A percentile compares a stretch with the other conserved stretches of the same genome.
phyloP scores from a whole-genome alignment of 2,888 invertebrate genomes.

The Bombylius major region DNA sequence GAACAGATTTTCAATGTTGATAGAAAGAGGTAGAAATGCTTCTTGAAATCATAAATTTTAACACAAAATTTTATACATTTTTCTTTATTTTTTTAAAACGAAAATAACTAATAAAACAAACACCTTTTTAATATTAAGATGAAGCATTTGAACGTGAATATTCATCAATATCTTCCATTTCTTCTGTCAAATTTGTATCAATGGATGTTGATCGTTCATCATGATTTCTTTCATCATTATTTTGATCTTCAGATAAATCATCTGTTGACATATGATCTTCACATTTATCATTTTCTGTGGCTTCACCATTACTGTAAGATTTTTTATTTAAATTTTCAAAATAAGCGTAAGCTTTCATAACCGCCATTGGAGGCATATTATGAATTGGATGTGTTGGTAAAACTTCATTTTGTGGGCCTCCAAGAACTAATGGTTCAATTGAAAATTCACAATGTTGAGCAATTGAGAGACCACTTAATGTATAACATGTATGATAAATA shows the following conservation, averaged over 20 bases:
- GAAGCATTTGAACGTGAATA: not conserved
- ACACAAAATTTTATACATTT: no score
- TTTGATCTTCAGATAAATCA: not conserved
- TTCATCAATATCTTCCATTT: not conserved
- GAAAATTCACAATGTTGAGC: conserved; percentile 58
- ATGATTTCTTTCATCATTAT: not conserved
- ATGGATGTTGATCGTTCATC: not conserved
- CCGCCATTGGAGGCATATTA: conserved; percentile 61
- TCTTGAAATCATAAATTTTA: no score
- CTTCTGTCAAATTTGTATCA: not conserved
- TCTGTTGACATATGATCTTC: not conserved
- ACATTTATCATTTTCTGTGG: not conserved
- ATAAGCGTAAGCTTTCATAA: conserved; percentile 39
- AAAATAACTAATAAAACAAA: not conserved
- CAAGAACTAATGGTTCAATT: conserved; percentile 46
- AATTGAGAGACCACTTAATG: conserved; percentile 84
- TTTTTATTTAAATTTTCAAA: conserved; percentile 22
- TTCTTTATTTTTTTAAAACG: not conserved
- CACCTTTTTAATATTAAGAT: not conserved
- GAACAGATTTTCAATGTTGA: no score
- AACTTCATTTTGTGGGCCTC: conserved; percentile 55
- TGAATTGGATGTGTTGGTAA: conserved; percentile 69
- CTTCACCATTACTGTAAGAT: not conserved
- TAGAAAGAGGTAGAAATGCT: no score
- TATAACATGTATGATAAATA: conserved; percentile 95